Evolutionary conservation across 2,113 vertebrate species (phyloP), one percentile per base, ranked within the genome.

Genomic region (Menura novaehollandiae): DNA sequence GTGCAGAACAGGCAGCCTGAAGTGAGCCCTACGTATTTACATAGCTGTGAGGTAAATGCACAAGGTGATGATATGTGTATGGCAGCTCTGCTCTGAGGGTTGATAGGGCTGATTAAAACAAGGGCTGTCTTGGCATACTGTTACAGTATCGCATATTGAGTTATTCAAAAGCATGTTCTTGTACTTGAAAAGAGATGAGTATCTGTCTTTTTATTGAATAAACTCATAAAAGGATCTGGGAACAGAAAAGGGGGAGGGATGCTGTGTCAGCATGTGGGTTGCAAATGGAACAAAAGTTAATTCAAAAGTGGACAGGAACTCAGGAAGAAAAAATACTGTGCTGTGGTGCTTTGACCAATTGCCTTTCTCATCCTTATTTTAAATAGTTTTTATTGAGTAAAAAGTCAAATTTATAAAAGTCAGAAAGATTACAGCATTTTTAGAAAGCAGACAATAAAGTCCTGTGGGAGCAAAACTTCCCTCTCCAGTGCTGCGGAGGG

Each of bases 171-270:
- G 78, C 88, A 69, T 97, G 94, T 97, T 97, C 91, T 93, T 84
- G 85, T 96, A 88, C 92, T 97, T 96, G 96, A 97, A 96, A 97
- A 97, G 93, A 97, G 95, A 97, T 97, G 84, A 96, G 88, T 97
- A 97, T 97, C 96, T 97, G 94, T 93, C 94, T 96, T 93, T 97
- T 96, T 97, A 96, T 96, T 97, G 93, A 95, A 91, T 95, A 96
- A 97, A 96, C 85, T 96, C 93, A 93, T 96, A 97, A 95, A 95
- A 97, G 91, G 62, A 93, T 95, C 93, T 95, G 95, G 96, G 88
- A 97, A 95, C 92, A 97, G 96, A 96, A 96, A 97, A 94, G 91
- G 89, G 89, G 94, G 96, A 97, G 96, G 96, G 91, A 60, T 97
- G 92, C 95, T 97, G 95, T 97, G 95, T 97, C 97, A 97, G 96